A percentile compares a stretch with the other conserved stretches of the same genome.
Evolutionary conservation across 92 coral and sea anemone genomes (phyloP).

Genomic region (Virgularia gustaviana): DNA sequence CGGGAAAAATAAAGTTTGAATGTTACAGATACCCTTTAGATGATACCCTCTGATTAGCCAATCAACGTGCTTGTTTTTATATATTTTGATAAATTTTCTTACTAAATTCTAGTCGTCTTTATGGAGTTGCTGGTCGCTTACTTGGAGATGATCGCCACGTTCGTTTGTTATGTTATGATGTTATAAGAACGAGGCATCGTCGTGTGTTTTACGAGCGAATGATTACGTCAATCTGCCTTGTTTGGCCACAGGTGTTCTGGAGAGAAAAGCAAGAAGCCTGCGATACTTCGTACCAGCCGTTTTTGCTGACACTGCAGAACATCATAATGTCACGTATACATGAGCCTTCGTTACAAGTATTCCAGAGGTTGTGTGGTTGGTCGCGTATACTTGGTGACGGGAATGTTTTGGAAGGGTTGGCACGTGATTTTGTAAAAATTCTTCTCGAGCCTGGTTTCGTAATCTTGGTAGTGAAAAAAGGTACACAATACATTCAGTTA

Average conservation of each 20-base stretch:
- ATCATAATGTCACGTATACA: conserved; percentile 35
- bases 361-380: conserved; percentile 56
- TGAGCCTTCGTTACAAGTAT: background rate
- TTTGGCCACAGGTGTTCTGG: conserved; percentile 71
- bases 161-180: conserved; percentile 63
- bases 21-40: too few species aligned
- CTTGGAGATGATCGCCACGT: conserved; percentile 57
- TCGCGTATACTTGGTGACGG: conserved; percentile 4
- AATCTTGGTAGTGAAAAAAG: conserved; percentile 37
- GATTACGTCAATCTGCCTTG: conserved; percentile 60
- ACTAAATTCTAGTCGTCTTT: conserved; percentile 67
- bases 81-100: too few species aligned
- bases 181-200: conserved; percentile 57
- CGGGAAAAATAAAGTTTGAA: too few species aligned
- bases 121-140: conserved; percentile 64
- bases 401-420: conserved; percentile 23
- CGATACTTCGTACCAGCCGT: conserved; percentile 44
- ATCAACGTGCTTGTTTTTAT: too few species aligned
- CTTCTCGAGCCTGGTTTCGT: conserved; percentile 45
- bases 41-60: too few species aligned
- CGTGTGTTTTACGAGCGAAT: conserved; percentile 28
- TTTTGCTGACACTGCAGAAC: conserved; percentile 43
- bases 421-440: conserved; percentile 32
- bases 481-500: conserved; percentile 24
- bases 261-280: background rate